phyloP scores from a whole-genome alignment of 2,888 invertebrate species.

The Drosophila peninsularis region DNA sequence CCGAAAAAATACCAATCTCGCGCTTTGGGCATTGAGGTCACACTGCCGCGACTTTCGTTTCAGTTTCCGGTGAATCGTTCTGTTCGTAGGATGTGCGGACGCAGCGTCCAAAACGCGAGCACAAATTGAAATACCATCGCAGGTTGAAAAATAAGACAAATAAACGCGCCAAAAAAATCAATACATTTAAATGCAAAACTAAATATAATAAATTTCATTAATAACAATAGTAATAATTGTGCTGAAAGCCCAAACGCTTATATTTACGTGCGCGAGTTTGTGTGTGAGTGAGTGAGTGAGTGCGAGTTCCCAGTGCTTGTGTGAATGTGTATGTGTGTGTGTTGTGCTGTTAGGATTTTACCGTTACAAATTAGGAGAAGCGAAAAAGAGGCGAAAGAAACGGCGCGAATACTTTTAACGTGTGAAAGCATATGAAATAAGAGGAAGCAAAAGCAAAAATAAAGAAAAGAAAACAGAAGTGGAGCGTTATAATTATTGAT shows the following conservation, averaged over 20 bases:
- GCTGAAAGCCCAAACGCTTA: not conserved
- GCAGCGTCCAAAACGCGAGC: not conserved
- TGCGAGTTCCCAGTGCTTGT: not conserved
- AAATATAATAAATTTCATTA: conserved; percentile 9
- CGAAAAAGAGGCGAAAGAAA: conserved; percentile 16
- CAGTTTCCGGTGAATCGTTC: conserved; percentile 52
- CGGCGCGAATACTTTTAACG: conserved; percentile 27
- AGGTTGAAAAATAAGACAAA: conserved; percentile 28
- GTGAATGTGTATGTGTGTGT: conserved; percentile 15
- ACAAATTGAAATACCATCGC: conserved; percentile 10
- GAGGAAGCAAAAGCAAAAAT: conserved; percentile 30
- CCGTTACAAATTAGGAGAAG: conserved; percentile 52
- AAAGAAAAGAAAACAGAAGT: not conserved
- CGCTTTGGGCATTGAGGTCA: conserved; percentile 15
- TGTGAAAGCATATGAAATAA: conserved; percentile 31
- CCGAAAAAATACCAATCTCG: conserved; percentile 26
- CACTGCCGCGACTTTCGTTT: conserved; percentile 10
- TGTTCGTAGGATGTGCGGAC: conserved; percentile 23
- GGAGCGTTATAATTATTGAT: conserved; percentile 33
- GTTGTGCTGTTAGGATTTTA: conserved; percentile 40
- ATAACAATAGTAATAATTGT: not conserved
- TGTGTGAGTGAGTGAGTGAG: conserved; percentile 11
- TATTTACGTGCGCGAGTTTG: conserved; percentile 7
- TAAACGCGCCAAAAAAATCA: conserved; percentile 39
- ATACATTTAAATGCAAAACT: conserved; percentile 16